A percentile compares a stretch with the other conserved stretches of the same genome.
Evolutionary conservation across 2,888 invertebrate species (phyloP).

Genomic region (Listrodromus nycthemerus): DNA sequence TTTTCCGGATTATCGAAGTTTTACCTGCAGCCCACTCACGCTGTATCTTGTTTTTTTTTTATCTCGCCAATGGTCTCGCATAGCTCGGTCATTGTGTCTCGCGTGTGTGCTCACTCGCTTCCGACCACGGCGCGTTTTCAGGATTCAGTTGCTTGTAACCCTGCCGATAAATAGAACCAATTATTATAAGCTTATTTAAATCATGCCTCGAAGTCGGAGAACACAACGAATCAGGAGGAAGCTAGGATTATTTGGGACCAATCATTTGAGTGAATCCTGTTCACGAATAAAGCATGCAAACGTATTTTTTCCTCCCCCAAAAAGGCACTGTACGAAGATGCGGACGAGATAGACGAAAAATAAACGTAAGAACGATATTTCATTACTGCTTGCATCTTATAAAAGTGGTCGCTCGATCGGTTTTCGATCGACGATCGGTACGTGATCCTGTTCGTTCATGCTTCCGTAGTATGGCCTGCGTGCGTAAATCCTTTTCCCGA

Average conservation of each 20-base stretch:
- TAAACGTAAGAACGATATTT: conserved; percentile 30
- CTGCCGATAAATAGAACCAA: conserved; percentile 67
- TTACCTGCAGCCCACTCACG: conserved; percentile 31
- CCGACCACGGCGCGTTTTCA: conserved; percentile 70
- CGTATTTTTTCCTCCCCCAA: neutral
- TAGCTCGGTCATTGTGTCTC: conserved; percentile 40
- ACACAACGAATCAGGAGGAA: neutral
- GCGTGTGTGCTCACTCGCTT: neutral
- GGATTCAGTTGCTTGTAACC: conserved; percentile 80
- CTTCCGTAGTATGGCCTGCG: conserved; percentile 81
- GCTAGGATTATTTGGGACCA: neutral
- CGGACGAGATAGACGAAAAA: conserved; percentile 7
- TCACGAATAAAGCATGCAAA: neutral
- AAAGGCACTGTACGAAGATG: neutral
- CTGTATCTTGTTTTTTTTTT: conserved; percentile 44
- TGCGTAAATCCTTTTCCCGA: conserved; percentile 78
- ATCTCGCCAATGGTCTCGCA: conserved; percentile 30
- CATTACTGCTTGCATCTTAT: conserved; percentile 68
- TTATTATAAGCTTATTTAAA: neutral
- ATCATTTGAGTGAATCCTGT: neutral
- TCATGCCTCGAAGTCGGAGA: neutral
- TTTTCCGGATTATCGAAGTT: conserved; percentile 34
- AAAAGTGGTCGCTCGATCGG: conserved; percentile 51
- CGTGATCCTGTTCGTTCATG: conserved; percentile 80
- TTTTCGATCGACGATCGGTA: conserved; percentile 63